Base-by-base conservation (phyloP, 1,140 invertebrate genomes). In the Physella acuta region DNA sequence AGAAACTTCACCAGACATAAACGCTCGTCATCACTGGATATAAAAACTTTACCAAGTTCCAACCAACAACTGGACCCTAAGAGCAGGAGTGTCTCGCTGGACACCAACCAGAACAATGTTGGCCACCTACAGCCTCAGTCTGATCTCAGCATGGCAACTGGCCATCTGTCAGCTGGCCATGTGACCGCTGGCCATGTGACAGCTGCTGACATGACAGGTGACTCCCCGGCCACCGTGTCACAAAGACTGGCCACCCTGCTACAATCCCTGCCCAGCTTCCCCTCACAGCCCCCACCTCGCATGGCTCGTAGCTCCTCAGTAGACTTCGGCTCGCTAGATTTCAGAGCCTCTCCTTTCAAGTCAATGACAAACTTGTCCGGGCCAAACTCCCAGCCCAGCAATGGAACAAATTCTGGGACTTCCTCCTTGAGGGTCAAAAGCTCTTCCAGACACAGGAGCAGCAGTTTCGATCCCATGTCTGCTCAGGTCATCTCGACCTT, bases 161-260 rank as follows among this genome's bases (percentile, higher is more conserved):
- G 26, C 17, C 24, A 53, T 8, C n/a, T n/a, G n/a, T n/a, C n/a
- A n/a, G n/a, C n/a, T n/a, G n/a, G n/a, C n/a, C n/a, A n/a, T n/a
- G n/a, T n/a, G n/a, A n/a, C n/a, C n/a, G n/a, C n/a, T n/a, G n/a
- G n/a, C n/a, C n/a, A n/a, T n/a, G n/a, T n/a, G n/a, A 44, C 49
- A 53, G 5, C n/a, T 11, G 52, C 55, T 31, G 64, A 59, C 31
- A 58, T 56, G n/a, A 30, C 44, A 5, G 70, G 52, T 3, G 67
- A 73, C 39, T 79, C 78, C 11, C 81, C 81, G 20, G 78, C 79
- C 28, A 77, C 79, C 24, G 78, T 82, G 26, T 82, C 78, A 11
- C 70, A 79, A 60, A 82, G 76, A 70, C 72, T 82, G 11, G 79
- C 78, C 70, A 76, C 67, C 53, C 69, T 82, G 24, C 60, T 82